Evolutionary conservation across 2,113 vertebrate species (phyloP).

Genomic region (Gracilinanus agilis): DNA sequence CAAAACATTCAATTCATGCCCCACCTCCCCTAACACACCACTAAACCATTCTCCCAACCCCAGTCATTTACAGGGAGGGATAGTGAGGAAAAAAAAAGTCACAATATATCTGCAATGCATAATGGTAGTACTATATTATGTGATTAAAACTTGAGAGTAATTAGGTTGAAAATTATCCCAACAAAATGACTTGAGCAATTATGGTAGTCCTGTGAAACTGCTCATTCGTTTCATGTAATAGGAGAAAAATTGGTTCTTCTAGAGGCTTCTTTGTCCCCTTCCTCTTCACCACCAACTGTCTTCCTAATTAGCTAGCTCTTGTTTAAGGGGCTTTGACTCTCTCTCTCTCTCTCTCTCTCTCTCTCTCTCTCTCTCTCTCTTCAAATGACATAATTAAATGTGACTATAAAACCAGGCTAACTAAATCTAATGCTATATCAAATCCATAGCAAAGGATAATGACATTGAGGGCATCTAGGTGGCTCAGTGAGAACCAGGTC

Average conservation of each 20-base stretch:
- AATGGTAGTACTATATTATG: constrained; percentile 42
- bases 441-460: constrained; percentile 40
- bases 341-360: constrained; percentile 5
- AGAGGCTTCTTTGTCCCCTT: constrained; percentile 44
- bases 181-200: constrained; percentile 71
- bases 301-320: constrained; percentile 65
- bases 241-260: constrained; percentile 33
- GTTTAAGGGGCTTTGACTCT: constrained; percentile 65
- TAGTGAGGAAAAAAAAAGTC: constrained; percentile 44
- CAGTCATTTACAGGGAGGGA: constrained; percentile 26
- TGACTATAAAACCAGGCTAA: constrained; percentile 65
- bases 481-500: neutral
- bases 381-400: constrained; percentile 70
- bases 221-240: constrained; percentile 57
- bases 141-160: constrained; percentile 73
- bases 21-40: constrained; percentile 6
- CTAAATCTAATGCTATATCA: constrained; percentile 53
- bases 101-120: constrained; percentile 63
- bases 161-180: constrained; percentile 74
- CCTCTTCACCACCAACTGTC: constrained; percentile 64
- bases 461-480: neutral
- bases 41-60: constrained; percentile 25
- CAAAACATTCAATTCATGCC: no score
- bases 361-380: constrained; percentile 16
- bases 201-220: constrained; percentile 66